Evolutionary conservation across 2,888 invertebrate species (phyloP).

Genomic region (Macaria notata): DNA sequence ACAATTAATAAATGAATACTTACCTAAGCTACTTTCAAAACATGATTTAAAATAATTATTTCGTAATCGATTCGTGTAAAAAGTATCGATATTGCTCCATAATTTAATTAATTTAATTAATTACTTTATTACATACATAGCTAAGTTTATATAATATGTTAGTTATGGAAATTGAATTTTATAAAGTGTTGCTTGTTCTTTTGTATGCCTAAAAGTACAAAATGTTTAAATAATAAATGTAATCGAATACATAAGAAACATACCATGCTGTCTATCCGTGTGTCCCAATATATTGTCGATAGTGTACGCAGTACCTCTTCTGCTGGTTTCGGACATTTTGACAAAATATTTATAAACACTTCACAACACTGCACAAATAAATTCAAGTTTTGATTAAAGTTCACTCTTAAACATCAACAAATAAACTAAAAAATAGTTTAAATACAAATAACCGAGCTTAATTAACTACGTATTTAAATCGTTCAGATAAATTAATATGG

Average conservation of each 20-base stretch:
- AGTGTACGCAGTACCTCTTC: constrained; percentile 69
- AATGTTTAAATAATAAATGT: too few relatives aligned
- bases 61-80: too few relatives aligned
- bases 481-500: neutral
- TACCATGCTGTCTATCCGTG: constrained; percentile 53
- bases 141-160: too few relatives aligned
- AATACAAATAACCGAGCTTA: neutral
- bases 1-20: too few relatives aligned
- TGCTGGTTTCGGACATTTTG: constrained; percentile 51
- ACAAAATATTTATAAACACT: constrained; percentile 16
- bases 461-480: neutral
- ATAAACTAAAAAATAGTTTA: neutral
- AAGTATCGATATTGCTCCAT: too few relatives aligned
- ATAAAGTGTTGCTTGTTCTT: too few relatives aligned
- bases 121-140: too few relatives aligned
- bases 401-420: constrained; percentile 11
- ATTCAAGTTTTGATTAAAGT: neutral
- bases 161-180: too few relatives aligned
- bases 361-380: constrained; percentile 30
- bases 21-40: too few relatives aligned
- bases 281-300: constrained; percentile 73
- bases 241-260: constrained; percentile 16
- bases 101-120: too few relatives aligned
- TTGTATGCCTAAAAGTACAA: too few relatives aligned
- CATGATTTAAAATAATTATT: too few relatives aligned